Evolutionary conservation across 2,113 vertebrate genomes (phyloP), one percentile per base, ranked within the genome.

Genomic region (Labrus mixtus): DNA sequence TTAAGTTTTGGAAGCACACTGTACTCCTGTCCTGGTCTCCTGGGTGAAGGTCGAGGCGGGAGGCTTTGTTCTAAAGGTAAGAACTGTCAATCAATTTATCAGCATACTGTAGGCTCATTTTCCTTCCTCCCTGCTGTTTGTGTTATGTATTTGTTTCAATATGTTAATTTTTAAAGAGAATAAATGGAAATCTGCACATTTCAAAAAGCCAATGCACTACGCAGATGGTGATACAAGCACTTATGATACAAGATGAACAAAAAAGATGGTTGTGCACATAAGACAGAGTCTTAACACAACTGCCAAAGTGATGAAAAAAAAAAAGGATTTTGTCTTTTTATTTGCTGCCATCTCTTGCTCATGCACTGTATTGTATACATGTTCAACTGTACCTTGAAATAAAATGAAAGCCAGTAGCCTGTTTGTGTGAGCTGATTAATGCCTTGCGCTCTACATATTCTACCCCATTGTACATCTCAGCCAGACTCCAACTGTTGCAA

Each of bases 401-500:
- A 90, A 92, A 91, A 17, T 15, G 60, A 55, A 23, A 81, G 63
- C 68, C 46, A 61, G 74, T 37, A 37, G 73, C 72, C 82, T 15
- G 59, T 76, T 82, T 2, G 55, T 87, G 88, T 83, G 88, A 86
- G 88, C 80, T 91, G 85, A 91, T 92, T 92, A 88, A 85, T 85
- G 87, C 73, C 82, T 61, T 1, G 66, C 22, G 60, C 76, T 79
- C 83, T 78, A 75, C 84, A 88, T 90, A 91, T 91, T 90, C 80
- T 82, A 66, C 63, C 78, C 73, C 74, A 78, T 85, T 78, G 85
- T 82, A 91, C 78, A 70, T 78, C 84, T 88, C 84, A 87, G 84
- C 81, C 81, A 84, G 89, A 91, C 90, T 90, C 91, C 88, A 81
- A 92, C 91, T 91, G 91, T 85, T 89, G 84, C 91, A 91, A 93